Percentiles rank a stretch among this genome's conserved stretches.
Evolutionary conservation across 2,888 invertebrate genomes (phyloP).

Genomic region (Aphodius sticticus): DNA sequence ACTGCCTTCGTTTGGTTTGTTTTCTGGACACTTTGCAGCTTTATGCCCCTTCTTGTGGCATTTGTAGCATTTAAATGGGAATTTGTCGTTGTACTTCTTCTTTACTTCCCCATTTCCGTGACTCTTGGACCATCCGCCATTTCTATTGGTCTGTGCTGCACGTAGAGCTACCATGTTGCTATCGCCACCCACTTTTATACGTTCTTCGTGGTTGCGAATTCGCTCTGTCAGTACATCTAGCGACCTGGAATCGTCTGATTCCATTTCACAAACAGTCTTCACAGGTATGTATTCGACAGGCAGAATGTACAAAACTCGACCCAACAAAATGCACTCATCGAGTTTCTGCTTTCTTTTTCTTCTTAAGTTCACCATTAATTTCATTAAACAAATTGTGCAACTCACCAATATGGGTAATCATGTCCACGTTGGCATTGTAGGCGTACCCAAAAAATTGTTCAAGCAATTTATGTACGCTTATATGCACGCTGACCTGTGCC

Average conservation of each 20-base stretch:
- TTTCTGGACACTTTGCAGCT: slow-evolving; percentile 8
- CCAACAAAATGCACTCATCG: slow-evolving; percentile 13
- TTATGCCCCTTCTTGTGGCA: slow-evolving; percentile 22
- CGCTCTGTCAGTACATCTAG: slow-evolving; percentile 9
- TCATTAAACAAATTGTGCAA: not conserved
- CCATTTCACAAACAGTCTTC: slow-evolving; percentile 10
- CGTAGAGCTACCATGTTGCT: slow-evolving; percentile 14
- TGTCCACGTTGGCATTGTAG: not conserved
- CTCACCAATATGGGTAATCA: not conserved
- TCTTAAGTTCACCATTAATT: not conserved
- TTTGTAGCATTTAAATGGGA: slow-evolving; percentile 15
- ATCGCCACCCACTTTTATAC: slow-evolving; percentile 16
- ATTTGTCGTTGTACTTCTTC: slow-evolving; percentile 9
- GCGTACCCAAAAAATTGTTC: not conserved
- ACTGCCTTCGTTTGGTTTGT: not conserved
- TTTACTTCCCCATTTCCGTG: not conserved
- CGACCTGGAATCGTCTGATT: slow-evolving; percentile 14
- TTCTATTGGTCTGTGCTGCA: slow-evolving; percentile 14
- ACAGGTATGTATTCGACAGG: slow-evolving; percentile 9
- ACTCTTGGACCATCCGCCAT: not conserved
- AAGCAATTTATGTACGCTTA: slow-evolving; percentile 9
- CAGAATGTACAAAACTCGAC: slow-evolving; percentile 18
- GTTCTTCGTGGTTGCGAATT: slow-evolving; percentile 21
- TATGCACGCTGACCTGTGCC: not conserved
- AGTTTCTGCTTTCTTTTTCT: slow-evolving; percentile 13